These are phyloP conservation scores for Amblyjoppa fuscipennis DNA, from an alignment of 2,888 invertebrate genomes.

Conservation along the genomic window DNA sequence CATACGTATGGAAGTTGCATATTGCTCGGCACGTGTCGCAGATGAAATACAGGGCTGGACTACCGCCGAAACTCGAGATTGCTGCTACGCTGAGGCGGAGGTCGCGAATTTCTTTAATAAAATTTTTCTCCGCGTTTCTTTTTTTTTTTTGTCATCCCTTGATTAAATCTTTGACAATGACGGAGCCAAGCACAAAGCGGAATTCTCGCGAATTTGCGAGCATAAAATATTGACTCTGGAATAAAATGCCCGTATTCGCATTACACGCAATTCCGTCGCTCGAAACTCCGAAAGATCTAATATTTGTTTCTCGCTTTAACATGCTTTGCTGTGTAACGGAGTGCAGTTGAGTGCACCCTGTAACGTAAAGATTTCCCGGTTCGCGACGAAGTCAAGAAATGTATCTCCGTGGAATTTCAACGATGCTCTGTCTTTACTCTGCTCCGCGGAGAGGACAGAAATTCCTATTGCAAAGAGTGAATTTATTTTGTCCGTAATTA, in stretches of 20 bases:
- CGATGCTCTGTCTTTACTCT: not conserved
- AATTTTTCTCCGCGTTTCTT: not conserved
- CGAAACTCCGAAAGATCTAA: conserved; percentile 12
- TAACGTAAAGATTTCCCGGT: not conserved
- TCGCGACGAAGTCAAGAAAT: not conserved
- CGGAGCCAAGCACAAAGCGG: too few species aligned
- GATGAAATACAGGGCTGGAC: not conserved
- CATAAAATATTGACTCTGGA: not conserved
- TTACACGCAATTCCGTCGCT: not conserved
- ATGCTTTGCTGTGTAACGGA: not conserved
- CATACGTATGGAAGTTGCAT: conserved; percentile 21
- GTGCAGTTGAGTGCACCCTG: not conserved
- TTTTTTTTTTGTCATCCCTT: not conserved
- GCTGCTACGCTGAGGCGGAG: not conserved
- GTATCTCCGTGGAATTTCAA: not conserved
- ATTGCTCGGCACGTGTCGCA: not conserved
- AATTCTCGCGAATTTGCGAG: too few species aligned
- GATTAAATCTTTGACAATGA: not conserved
- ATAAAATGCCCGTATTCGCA: not conserved
- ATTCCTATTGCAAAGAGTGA: not conserved
- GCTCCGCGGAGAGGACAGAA: not conserved
- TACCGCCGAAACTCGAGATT: not conserved
- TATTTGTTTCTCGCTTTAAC: not conserved
- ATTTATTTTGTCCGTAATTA: not conserved
- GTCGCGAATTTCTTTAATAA: too few species aligned